Evolutionary conservation across 2,113 vertebrate species (phyloP).

Genomic region (Coregonus clupeaformis): DNA sequence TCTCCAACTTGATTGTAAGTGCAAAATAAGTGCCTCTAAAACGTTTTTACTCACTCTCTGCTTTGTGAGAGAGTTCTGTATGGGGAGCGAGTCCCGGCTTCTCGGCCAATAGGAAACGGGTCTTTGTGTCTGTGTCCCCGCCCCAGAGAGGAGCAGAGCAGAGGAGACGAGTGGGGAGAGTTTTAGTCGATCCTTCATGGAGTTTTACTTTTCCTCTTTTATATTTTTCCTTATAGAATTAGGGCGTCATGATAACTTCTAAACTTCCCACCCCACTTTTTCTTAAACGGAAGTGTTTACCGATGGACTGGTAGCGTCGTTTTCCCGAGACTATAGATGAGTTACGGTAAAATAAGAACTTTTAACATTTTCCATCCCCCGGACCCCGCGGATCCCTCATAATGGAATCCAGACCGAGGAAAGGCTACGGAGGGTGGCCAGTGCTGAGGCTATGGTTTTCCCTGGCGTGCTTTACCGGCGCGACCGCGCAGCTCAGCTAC

Average conservation of each 20-base stretch:
- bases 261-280: conserved; percentile 49
- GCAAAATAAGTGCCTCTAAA: conserved; percentile 25
- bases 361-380: conserved; percentile 51
- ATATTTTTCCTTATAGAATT: conserved; percentile 46
- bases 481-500: conserved; percentile 71
- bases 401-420: conserved; percentile 74
- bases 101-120: conserved; percentile 54
- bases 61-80: conserved; percentile 22
- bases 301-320: conserved; percentile 42
- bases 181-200: conserved; percentile 51
- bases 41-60: conserved; percentile 38
- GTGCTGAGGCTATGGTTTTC: conserved; percentile 77
- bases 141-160: conserved; percentile 62
- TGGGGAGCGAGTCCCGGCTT: conserved; percentile 31
- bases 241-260: conserved; percentile 62
- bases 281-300: conserved; percentile 57
- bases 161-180: conserved; percentile 50
- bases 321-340: conserved; percentile 62
- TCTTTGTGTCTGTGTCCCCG: conserved; percentile 57
- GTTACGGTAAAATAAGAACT: conserved; percentile 53
- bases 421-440: conserved; percentile 75
- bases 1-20: conserved; percentile 6
- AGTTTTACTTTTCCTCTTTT: conserved; percentile 53
- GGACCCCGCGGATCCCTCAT: conserved; percentile 63
- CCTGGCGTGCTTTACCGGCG: conserved; percentile 61